Base-by-base conservation (phyloP, 2,113 vertebrate genomes). In the Rhynchomys soricoides region DNA sequence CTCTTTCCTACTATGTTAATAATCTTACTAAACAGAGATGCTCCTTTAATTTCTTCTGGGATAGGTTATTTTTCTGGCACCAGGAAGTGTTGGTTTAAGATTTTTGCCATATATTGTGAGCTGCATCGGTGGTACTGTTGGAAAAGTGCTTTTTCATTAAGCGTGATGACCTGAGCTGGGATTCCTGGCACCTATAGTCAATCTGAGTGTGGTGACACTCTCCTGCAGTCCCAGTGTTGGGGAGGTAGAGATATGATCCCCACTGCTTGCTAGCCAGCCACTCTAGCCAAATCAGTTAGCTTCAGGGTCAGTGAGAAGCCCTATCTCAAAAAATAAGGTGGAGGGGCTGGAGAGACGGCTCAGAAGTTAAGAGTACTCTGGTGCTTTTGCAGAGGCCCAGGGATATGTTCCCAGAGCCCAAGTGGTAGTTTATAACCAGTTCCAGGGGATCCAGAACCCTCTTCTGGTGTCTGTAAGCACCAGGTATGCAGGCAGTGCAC, bases 21-120 rank as follows among this genome's bases (percentile, higher is more conserved):
- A 88, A 89, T 97, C 88, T 96, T 96, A 86, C 90, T 97, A 94
- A 66, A 90, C 74, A 86, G 88, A 92, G 95, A 88, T 90, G 81
- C 8, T 64, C 88, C 74, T 96, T 96, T 75, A 50, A 37, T 97
- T 95, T 96, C 71, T 86, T 94, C 43, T 85, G 87, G 93, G 87
- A 45, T 77, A 68, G 16, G 71, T 85, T 89, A 22, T 86, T 97
- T 94, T 96, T 95, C 93, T 93, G 93, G 91, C 59, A 55, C 48
- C 2, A 12, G 73, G 66, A 86, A 85, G 10, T 90, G 40, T 68
- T 77, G 74, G 74, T 92, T 95, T 93, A 89, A 83, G 74, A 89
- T 92, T 96, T 81, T 95, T 95, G 88, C 59, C 85, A 57, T 78
- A 57, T 86, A 40, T 1, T 1, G 40, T 64, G 12, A 62, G 82